Evolutionary conservation across 1,140 invertebrate species (phyloP), one percentile per base, ranked within the genome.

Genomic region (Philopotamus ludificatus): DNA sequence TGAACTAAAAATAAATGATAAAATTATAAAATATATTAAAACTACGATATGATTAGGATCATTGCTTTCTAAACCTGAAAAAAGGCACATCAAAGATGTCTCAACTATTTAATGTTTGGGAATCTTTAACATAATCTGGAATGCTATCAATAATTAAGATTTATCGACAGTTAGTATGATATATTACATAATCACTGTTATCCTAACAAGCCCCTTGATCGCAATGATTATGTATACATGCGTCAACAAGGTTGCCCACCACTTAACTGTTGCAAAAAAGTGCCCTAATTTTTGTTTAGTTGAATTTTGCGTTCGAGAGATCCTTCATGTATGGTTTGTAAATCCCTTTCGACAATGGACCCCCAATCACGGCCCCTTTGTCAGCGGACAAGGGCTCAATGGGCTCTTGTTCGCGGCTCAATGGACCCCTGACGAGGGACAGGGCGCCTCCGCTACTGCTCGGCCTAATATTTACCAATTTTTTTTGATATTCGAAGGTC

Each of bases 311-410:
- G 28, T 57, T 57, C 25, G n/a, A 25, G 25, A 25, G 20, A 57
- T 57, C 53, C 53, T 57, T 39, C 53, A 57, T 25, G 28, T 57
- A 57, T 57, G 53, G 53, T 60, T 22, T 44, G 20, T 47, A 47
- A 47, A 60, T 60, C 57, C 57, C 23, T 1, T 23, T 15, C 2
- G 18, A 60, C 57, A 60, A 60, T 47, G 44, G 57, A 23, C 21
- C 55, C 41, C 53, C 53, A 57, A 44, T 58, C 55, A 23, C 28
- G 25, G 55, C 18, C 57, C 28, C 57, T 60, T 60, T 60, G 57
- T 60, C 42, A 42, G 18, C 1, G 20, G 42, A 60, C 42, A 44
- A 44, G 57, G 42, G 42, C 57, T 60, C 57, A 60, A 60, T 60
- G 57, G 42, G 42, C 21, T 20, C 57, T 58, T 23, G 18, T 58